phyloP scores from a whole-genome alignment of 2,888 invertebrate genomes.

The Thysanoteuthis rhombus region DNA sequence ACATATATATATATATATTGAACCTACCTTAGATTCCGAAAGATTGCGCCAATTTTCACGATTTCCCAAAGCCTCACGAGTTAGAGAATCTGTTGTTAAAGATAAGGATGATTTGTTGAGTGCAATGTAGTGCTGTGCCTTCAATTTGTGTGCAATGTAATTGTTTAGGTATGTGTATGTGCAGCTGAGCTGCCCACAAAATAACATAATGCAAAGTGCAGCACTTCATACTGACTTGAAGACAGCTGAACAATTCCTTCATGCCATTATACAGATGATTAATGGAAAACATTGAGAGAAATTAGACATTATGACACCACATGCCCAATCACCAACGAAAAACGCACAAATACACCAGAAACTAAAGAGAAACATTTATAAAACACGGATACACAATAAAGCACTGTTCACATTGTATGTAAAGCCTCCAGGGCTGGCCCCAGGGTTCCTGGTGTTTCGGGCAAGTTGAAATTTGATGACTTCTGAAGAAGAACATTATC shows the following conservation, averaged over 20 bases:
- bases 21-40: conserved; percentile 27
- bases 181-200: background rate
- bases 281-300: background rate
- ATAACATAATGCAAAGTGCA: background rate
- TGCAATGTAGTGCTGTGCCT: background rate
- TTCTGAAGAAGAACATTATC: no score
- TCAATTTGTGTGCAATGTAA: background rate
- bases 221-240: background rate
- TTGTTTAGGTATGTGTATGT: background rate
- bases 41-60: conserved; percentile 17
- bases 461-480: no score
- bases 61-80: conserved; percentile 22
- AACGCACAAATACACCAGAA: background rate
- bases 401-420: background rate
- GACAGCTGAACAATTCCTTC: background rate
- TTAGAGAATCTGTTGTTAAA: conserved; percentile 25
- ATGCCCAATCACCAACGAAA: background rate
- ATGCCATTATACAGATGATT: background rate
- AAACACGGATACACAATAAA: background rate
- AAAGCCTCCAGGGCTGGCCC: no score
- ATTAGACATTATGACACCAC: background rate
- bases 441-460: no score
- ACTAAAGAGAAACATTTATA: background rate
- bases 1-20: background rate
- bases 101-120: background rate